phyloP scores from a whole-genome alignment of 2,113 vertebrate genomes.

The Etia nguti region DNA sequence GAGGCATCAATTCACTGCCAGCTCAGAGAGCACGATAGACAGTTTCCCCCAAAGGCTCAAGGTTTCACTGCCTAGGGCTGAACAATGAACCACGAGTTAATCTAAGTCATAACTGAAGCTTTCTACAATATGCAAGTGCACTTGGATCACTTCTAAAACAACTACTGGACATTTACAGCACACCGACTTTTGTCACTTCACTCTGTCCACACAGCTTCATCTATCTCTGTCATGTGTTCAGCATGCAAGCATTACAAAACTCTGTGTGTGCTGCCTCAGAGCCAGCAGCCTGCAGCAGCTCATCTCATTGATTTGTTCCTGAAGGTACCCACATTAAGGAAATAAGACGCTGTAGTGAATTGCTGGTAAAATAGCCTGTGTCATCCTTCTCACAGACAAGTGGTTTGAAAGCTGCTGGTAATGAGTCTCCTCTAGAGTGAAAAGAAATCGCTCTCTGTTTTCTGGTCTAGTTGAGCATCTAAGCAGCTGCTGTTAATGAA shows the following conservation, averaged over 20 bases:
- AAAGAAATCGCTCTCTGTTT: background rate
- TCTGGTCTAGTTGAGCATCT: background rate
- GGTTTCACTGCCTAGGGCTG: background rate
- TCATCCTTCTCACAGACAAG: background rate
- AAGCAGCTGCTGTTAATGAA: background rate
- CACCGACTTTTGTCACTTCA: background rate
- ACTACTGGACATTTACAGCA: background rate
- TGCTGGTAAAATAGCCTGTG: background rate
- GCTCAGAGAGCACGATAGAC: background rate
- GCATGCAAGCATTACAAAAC: background rate
- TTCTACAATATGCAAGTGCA: background rate
- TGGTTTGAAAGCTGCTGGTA: background rate
- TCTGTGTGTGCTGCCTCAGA: background rate
- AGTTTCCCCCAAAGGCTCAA: background rate
- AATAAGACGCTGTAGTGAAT: background rate
- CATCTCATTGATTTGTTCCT: background rate
- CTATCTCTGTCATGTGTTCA: background rate
- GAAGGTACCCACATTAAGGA: background rate
- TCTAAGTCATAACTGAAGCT: background rate
- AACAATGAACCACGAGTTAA: accelerated
- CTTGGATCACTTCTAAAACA: background rate
- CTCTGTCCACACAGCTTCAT: background rate
- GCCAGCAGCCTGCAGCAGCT: background rate
- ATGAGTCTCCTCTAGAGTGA: background rate
- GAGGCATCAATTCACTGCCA: no score